Percentiles rank a stretch among this genome's conserved stretches.
Conservation (phyloP, 2,113 vertebrate species). For the Tonatia bakeri region DNA sequence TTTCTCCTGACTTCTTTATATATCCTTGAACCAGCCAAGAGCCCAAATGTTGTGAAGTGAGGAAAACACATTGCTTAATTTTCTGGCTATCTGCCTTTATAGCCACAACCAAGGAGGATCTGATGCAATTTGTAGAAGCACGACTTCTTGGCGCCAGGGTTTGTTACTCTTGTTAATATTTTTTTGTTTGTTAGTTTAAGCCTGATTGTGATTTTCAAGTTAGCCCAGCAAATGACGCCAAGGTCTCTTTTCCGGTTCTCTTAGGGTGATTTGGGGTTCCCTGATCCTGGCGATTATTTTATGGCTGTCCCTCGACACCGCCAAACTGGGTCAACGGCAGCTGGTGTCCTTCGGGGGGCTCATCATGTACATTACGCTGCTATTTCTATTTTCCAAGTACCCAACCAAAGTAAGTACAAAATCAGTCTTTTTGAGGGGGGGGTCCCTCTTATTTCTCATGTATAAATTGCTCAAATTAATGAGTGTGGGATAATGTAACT, state of each 20-base stretch:
- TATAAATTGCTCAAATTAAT: background rate
- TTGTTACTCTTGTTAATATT: background rate
- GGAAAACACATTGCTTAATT: background rate
- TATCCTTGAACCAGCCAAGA: background rate
- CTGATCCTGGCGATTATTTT: slow-evolving; percentile 74
- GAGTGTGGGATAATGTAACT: background rate
- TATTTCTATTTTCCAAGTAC: slow-evolving; percentile 89
- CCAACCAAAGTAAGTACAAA: slow-evolving; percentile 84
- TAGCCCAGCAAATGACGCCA: background rate
- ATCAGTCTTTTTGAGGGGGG: background rate
- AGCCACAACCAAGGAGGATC: background rate
- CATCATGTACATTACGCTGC: slow-evolving; percentile 81
- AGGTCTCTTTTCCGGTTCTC: background rate
- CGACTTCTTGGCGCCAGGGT: background rate
- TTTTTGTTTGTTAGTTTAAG: background rate
- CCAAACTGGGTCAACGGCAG: slow-evolving; percentile 79
- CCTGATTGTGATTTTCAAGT: background rate
- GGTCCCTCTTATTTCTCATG: background rate
- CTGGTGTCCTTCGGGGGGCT: slow-evolving; percentile 89
- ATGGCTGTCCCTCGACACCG: slow-evolving; percentile 88
- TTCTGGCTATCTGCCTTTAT: background rate
- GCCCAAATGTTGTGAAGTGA: background rate
- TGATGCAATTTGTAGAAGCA: background rate
- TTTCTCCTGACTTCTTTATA: background rate
- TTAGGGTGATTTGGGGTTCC: slow-evolving; percentile 79